phyloP scores from a whole-genome alignment of 2,888 invertebrate genomes.

The Leptinotarsa rubiginosa region DNA sequence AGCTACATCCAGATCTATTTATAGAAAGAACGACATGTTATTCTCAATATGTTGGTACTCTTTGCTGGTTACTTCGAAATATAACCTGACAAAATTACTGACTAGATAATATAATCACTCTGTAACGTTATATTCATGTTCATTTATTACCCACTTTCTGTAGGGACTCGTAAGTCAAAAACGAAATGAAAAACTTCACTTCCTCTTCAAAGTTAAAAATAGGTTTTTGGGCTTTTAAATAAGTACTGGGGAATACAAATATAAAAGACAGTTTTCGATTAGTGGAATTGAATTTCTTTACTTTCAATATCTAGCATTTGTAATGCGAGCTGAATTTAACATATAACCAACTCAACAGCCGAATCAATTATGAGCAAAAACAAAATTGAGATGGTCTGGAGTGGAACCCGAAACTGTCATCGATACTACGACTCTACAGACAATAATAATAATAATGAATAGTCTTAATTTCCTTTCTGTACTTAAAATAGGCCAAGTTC shows the following conservation, averaged over 20 bases:
- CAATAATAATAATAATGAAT: no score
- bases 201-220: conserved; percentile 1
- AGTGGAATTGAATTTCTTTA: background rate
- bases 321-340: background rate
- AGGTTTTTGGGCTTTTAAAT: background rate
- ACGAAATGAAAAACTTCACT: conserved; percentile 6
- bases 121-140: conserved; percentile 1
- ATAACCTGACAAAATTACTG: background rate
- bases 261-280: background rate
- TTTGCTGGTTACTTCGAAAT: background rate
- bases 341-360: no score
- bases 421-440: no score
- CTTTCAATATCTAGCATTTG: no score
- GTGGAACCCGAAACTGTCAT: no score
- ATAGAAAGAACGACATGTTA: conserved; percentile 2
- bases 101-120: conserved; percentile 3
- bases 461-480: no score
- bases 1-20: background rate
- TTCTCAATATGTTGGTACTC: background rate
- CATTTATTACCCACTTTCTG: background rate
- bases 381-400: no score
- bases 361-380: no score
- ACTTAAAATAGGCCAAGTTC: no score
- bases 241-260: background rate
- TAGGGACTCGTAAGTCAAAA: background rate